Base-by-base conservation (phyloP, 2,113 vertebrate species). In the Eulemur rufifrons region DNA sequence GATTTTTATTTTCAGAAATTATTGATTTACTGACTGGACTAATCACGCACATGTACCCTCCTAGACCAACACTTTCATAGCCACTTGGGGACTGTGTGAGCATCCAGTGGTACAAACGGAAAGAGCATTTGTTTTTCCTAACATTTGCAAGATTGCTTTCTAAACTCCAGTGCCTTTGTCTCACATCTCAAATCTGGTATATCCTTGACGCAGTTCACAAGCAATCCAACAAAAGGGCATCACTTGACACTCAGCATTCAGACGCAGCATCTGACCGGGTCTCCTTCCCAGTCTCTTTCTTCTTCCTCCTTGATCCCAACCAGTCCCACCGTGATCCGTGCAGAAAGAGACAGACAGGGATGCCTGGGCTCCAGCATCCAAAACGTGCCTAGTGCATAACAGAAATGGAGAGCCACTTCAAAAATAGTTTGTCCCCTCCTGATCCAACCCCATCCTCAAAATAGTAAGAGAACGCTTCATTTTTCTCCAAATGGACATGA, bases 221-320 rank as follows among this genome's bases (percentile, higher is more conserved):
- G 17, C n/a, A 32, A 12, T 1, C 37, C 13, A 18, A 6, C 5
- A 18, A 5, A 61, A 69, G 50, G 20, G 15, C 21, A 2, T 34
- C 4, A 10, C 64, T 59, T 52, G 15, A 39, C 21, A 20, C 8
- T 1, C 5, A 59, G 61, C 1, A 0, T 17, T 64, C 56, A 54
- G 2, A 27, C 9, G 13, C 59, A 56, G 1, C 2, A 5, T 15
- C 84, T 14, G 32, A 13, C n/a, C 9, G 10, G 12, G 42, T 25
- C 14, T 54, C 23, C 9, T 15, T 52, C 71, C 42, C 1, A 8
- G 66, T 9, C 34, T 42, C 77, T 17, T 59, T 52, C 18, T 27
- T 66, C 32, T 11, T 18, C 52, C 4, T 5, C 0, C 0, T n/a
- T 9, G 12, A 32, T 4, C 37, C 18, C 6, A 8, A 63, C 0